Percentiles rank a stretch among this genome's conserved stretches.
phyloP scores from a whole-genome alignment of 1,140 invertebrate species.

The Andricus grossulariae region DNA sequence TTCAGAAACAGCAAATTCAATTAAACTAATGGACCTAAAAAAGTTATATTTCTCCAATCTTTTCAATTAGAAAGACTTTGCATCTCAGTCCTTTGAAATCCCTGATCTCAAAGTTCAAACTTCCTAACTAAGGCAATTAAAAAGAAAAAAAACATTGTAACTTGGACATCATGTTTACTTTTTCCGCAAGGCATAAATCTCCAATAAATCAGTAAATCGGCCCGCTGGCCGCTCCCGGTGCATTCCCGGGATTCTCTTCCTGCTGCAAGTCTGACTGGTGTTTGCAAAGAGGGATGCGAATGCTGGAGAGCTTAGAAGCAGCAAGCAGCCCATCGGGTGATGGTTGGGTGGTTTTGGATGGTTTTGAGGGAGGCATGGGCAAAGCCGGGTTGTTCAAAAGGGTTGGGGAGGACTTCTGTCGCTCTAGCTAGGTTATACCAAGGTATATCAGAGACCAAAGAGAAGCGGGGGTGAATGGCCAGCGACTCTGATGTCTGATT shows the following conservation, averaged over 20 bases:
- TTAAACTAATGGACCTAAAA: too few species aligned
- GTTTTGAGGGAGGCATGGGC: slow-evolving; percentile 60
- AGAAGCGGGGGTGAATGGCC: slow-evolving; percentile 51
- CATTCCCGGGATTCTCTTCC: slow-evolving; percentile 61
- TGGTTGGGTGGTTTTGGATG: slow-evolving; percentile 52
- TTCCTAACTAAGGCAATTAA: too few species aligned
- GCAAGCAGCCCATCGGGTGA: slow-evolving; percentile 43
- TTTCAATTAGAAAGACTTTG: too few species aligned
- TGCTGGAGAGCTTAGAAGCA: slow-evolving; percentile 67
- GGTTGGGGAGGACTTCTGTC: slow-evolving; percentile 21
- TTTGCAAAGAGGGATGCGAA: slow-evolving; percentile 69
- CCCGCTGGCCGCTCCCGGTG: slow-evolving; percentile 23
- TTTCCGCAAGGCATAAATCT: neutral
- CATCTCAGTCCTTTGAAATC: too few species aligned
- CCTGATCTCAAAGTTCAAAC: too few species aligned
- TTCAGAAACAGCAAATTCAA: too few species aligned
- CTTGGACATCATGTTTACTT: neutral
- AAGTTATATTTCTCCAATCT: too few species aligned
- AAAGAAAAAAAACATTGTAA: too few species aligned
- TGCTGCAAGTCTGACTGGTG: slow-evolving; percentile 61
- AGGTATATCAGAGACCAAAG: slow-evolving; percentile 22
- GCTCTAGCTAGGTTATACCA: slow-evolving; percentile 9
- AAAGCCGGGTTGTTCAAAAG: slow-evolving; percentile 29
- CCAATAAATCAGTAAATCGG: slow-evolving; percentile 21
- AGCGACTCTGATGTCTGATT: slow-evolving; percentile 71